Base-by-base conservation (phyloP, 1,140 invertebrate genomes). In the Lucilia sericata region DNA sequence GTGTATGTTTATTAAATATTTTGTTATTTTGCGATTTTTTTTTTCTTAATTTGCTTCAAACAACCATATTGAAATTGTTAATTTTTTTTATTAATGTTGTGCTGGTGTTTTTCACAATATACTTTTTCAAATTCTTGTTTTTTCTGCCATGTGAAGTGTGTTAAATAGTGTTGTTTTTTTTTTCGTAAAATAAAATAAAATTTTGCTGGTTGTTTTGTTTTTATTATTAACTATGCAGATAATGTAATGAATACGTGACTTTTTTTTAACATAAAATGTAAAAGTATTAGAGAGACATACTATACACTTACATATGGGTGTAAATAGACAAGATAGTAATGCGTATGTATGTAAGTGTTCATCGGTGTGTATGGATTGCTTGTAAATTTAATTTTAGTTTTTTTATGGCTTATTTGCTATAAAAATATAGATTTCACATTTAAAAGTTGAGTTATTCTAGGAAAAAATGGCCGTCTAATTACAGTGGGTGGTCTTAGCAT, bases 401-500 rank as follows among this genome's bases (percentile, higher is more conserved):
- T 55, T 55, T 13, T 55, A 70, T 70, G 21, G 65, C 65, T 70
- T 17, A 12, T 70, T 70, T 21, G 65, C 65, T 70, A 70, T 70
- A 70, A 70, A 70, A 70, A 70, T 70, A 70, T 70, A 70, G 65
- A 25, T 70, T 70, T 70, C 65, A 70, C 65, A 70, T 70, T 70
- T 21, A 70, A 21, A 70, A 21, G 7, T 70, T 70, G 65, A 70
- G 21, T 21, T 21, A 70, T 78, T 78, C 75, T 78, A 78, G 13
- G 36, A 78, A 78, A 78, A 78, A 78, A 78, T 78, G 75, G 75
- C 75, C 75, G 75, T 78, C 75, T 78, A 78, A 78, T 78, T 47
- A 19, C 42, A 76, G 75, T 78, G 75, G 75, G 75, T 78, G 75
- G 75, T 78, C 75, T 78, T 78, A 36, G n/a, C 34, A 47, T 78